Evolutionary conservation across 1,140 invertebrate genomes (phyloP).

Genomic region (Aphelenchoides fujianensis): DNA sequence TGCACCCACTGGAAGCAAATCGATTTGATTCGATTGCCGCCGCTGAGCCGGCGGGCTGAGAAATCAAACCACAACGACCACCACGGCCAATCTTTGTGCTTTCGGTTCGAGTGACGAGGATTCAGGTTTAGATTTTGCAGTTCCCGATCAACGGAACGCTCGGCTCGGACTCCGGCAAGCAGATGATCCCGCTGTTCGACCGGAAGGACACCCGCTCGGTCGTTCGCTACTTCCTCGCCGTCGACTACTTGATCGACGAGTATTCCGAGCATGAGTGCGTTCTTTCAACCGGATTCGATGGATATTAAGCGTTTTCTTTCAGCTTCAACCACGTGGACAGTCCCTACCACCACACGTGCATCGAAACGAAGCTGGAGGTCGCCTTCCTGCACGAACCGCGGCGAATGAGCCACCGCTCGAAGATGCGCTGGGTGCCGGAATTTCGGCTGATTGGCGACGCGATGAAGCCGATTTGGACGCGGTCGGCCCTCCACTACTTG

Average conservation of each 20-base stretch:
- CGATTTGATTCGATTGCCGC: too few relatives aligned
- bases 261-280: background rate
- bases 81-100: background rate
- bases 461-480: background rate
- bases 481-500: background rate
- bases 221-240: background rate
- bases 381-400: slow-evolving; percentile 1
- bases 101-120: slow-evolving; percentile 1
- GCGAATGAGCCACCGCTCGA: slow-evolving; percentile 8
- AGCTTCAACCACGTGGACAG: background rate
- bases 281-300: too few relatives aligned
- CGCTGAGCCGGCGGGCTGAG: too few relatives aligned
- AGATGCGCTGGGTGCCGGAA: background rate
- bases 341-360: background rate
- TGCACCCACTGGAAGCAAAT: too few relatives aligned
- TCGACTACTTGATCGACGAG: background rate
- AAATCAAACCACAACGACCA: background rate
- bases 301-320: too few relatives aligned
- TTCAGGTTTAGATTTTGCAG: too few relatives aligned
- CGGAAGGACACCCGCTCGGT: slow-evolving; percentile 1
- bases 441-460: background rate
- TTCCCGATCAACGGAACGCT: background rate
- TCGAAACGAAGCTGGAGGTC: background rate
- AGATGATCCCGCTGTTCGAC: background rate
- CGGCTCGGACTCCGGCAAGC: slow-evolving; percentile 9